Evolutionary conservation across 2,888 invertebrate species (phyloP).

Genomic region (Calliphora vomitoria): DNA sequence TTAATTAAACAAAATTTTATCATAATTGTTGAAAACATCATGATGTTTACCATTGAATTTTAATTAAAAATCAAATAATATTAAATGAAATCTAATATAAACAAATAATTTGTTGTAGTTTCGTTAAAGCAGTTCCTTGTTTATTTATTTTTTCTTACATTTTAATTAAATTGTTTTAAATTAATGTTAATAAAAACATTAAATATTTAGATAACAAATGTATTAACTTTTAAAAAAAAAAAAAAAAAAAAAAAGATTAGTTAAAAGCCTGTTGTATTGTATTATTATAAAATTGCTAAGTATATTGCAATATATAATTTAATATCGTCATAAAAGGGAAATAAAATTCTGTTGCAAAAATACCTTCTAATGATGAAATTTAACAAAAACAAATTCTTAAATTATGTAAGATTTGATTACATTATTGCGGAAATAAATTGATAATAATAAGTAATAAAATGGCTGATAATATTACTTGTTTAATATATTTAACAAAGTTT

Average conservation of each 20-base stretch:
- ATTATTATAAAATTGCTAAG: conserved; percentile 9
- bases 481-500: too few species aligned
- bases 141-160: background rate
- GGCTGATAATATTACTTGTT: too few species aligned
- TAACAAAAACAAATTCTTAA: too few species aligned
- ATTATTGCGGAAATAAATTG: too few species aligned
- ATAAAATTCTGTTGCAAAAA: background rate
- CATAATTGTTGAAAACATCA: conserved; percentile 24
- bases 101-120: conserved; percentile 2
- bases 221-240: conserved; percentile 15
- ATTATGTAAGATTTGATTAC: too few species aligned
- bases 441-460: too few species aligned
- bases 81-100: conserved; percentile 19
- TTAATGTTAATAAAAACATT: conserved; percentile 27
- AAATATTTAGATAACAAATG: conserved; percentile 30
- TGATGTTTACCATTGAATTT: conserved; percentile 44
- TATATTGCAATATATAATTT: background rate
- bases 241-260: too few species aligned
- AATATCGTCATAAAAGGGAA: background rate
- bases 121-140: background rate
- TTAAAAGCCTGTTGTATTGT: background rate
- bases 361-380: too few species aligned
- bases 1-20: conserved; percentile 26
- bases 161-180: conserved; percentile 26
- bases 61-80: conserved; percentile 41